A percentile compares a stretch with the other conserved stretches of the same genome.
phyloP scores from a whole-genome alignment of 2,797 vertebrate species.

The Tympanoctomys barrerae region DNA sequence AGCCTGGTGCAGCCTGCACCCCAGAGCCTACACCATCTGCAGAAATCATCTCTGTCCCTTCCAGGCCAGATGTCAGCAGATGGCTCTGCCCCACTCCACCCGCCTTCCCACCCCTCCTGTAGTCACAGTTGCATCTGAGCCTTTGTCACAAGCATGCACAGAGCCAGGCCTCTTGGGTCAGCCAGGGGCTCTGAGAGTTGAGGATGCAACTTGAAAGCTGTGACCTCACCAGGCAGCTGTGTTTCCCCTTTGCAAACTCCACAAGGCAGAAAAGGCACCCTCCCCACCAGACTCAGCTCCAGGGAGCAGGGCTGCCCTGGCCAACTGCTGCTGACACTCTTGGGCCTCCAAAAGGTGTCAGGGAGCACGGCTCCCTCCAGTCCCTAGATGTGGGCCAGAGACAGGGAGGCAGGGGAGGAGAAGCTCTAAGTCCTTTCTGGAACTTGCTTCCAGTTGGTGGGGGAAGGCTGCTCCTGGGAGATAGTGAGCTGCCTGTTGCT shows the following conservation, averaged over 20 bases:
- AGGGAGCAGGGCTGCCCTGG: not conserved
- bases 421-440: not conserved
- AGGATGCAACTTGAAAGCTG: not conserved
- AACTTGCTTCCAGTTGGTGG: not conserved
- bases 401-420: not conserved
- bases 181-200: accelerated
- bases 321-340: not conserved
- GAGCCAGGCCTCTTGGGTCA: not conserved
- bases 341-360: not conserved
- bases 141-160: accelerated
- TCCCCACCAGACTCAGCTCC: not conserved
- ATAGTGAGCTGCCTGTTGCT: not conserved
- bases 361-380: not conserved
- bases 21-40: slow-evolving; percentile 78
- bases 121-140: not conserved
- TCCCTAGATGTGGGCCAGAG: not conserved
- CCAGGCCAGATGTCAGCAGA: slow-evolving; percentile 79
- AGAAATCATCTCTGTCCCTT: slow-evolving; percentile 73
- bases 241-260: not conserved
- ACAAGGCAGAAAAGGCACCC: not conserved
- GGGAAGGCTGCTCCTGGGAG: not conserved
- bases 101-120: not conserved
- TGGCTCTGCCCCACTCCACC: not conserved
- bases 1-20: not conserved
- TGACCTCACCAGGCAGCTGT: not conserved